Evolutionary conservation across 2,113 vertebrate species (phyloP).

Genomic region (Trematocara variabile): DNA sequence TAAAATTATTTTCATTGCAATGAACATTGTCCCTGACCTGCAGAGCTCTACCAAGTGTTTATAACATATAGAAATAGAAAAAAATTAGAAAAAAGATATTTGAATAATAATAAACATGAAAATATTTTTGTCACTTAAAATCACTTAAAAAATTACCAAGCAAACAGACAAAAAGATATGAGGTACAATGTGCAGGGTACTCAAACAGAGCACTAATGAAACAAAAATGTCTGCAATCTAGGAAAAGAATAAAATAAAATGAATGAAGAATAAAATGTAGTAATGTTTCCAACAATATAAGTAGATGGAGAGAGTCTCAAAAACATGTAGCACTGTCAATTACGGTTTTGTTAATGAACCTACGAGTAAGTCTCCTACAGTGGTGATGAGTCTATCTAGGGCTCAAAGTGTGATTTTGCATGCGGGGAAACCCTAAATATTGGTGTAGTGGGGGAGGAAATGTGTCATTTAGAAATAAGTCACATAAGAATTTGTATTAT

Average conservation of each 20-base stretch:
- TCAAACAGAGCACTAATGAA: not conserved
- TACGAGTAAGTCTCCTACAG: not conserved
- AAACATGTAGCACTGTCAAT: not conserved
- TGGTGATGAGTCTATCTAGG: not conserved
- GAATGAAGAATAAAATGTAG: not conserved
- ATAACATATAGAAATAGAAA: not conserved
- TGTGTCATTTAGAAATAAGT: not conserved
- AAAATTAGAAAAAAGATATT: not conserved
- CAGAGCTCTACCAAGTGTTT: not conserved
- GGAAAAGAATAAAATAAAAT: not conserved
- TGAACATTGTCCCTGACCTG: not conserved
- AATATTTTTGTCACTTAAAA: not conserved
- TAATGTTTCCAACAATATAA: not conserved
- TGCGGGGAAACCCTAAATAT: not conserved
- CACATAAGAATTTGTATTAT: not conserved
- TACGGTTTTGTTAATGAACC: not conserved
- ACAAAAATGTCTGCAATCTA: not conserved
- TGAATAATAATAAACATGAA: not conserved
- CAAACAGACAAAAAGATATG: not conserved
- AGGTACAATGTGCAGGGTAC: not conserved
- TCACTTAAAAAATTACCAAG: not conserved
- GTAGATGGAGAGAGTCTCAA: not conserved
- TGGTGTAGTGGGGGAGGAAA: not conserved
- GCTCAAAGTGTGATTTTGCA: not conserved
- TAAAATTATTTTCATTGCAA: not conserved